Percentiles rank a stretch among this genome's conserved stretches.
Conservation (phyloP, 2,113 vertebrate genomes). For the Cyanoramphus novaezelandiae region DNA sequence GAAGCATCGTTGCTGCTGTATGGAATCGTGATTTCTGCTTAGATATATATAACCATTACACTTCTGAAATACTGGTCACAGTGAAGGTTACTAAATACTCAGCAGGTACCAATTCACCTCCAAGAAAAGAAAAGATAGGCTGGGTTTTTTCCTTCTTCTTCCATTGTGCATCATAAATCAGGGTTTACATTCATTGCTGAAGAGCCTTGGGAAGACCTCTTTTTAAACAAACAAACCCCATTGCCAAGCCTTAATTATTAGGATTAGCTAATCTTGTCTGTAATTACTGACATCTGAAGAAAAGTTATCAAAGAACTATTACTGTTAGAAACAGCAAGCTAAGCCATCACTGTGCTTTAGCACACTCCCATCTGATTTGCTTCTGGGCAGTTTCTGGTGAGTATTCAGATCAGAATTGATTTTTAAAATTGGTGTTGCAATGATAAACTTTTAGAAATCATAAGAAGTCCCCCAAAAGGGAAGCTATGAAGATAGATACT, state of each 20-base stretch:
- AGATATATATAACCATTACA: background rate
- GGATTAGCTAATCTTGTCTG: background rate
- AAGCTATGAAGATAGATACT: background rate
- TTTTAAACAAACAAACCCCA: background rate
- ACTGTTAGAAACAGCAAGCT: background rate
- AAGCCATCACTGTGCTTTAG: background rate
- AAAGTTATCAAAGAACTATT: background rate
- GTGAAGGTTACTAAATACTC: background rate
- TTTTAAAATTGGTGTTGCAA: background rate
- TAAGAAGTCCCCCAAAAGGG: background rate
- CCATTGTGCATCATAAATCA: background rate
- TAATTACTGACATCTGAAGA: background rate
- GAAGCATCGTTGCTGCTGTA: background rate
- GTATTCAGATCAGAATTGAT: background rate
- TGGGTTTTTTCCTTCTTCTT: background rate
- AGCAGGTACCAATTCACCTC: background rate
- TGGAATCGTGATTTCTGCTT: background rate
- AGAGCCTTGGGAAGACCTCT: background rate
- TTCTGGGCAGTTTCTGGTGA: background rate
- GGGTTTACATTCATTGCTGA: background rate
- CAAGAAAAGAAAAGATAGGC: background rate
- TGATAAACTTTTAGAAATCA: background rate
- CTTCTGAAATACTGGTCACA: background rate
- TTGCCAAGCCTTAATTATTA: background rate
- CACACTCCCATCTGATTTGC: background rate